These are phyloP conservation scores for Leptodactylus fuscus DNA, from an alignment of 2,113 vertebrate genomes.

Conservation along the genomic window DNA sequence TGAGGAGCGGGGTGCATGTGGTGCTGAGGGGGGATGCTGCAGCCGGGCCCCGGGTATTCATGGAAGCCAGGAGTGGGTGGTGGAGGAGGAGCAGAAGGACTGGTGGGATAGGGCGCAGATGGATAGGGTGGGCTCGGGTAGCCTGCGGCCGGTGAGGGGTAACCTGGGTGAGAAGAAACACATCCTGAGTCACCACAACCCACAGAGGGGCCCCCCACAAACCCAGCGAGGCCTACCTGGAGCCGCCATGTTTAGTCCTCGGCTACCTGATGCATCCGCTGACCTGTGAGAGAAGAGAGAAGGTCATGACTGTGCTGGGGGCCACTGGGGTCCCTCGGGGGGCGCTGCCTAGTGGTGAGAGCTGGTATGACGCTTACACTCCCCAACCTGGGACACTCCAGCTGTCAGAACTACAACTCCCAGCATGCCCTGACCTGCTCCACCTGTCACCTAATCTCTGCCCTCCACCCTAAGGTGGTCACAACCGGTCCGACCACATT, in stretches of 20 bases:
- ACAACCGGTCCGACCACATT: too few relatives aligned
- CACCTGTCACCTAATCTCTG: too few relatives aligned
- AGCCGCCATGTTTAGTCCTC: conserved; percentile 30
- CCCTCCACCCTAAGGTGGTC: too few relatives aligned
- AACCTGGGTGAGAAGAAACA: conserved; percentile 54
- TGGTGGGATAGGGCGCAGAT: conserved; percentile 66
- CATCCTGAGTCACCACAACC: conserved; percentile 10
- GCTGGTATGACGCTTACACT: too few relatives aligned
- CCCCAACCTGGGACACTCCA: too few relatives aligned
- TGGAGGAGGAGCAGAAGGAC: conserved; percentile 60
- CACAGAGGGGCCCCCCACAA: not conserved
- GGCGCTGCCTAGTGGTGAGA: too few relatives aligned
- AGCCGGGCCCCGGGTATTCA: conserved; percentile 47
- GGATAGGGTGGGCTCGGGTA: conserved; percentile 60
- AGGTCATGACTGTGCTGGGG: not conserved
- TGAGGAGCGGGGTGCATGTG: conserved; percentile 64
- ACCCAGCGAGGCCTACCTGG: conserved; percentile 25
- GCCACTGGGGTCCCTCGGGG: too few relatives aligned
- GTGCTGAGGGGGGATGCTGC: conserved; percentile 47
- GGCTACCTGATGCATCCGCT: not conserved
- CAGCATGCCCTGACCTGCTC: too few relatives aligned
- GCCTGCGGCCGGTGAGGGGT: conserved; percentile 68
- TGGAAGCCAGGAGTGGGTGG: conserved; percentile 62
- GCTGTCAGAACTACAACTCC: too few relatives aligned
- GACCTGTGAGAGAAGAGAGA: not conserved